These are phyloP conservation scores for Cichlasoma orientale DNA, from an alignment of 2,797 vertebrate species.

Conservation along the genomic window DNA sequence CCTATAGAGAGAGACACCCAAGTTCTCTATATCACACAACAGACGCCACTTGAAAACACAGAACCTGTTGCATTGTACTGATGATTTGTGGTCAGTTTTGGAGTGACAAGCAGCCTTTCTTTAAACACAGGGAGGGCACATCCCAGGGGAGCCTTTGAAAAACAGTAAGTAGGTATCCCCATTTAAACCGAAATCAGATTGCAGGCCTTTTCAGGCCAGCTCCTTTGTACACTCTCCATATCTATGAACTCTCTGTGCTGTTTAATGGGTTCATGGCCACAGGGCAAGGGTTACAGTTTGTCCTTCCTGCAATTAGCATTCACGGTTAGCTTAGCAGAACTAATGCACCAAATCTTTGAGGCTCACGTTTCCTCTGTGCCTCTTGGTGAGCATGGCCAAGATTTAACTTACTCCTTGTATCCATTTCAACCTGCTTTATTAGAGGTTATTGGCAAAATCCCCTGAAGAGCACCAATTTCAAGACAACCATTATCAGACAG, in stretches of 20 bases:
- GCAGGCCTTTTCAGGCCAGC: slow-evolving; percentile 61
- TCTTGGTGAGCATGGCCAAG: slow-evolving; percentile 73
- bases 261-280: slow-evolving; percentile 82
- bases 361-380: slow-evolving; percentile 84
- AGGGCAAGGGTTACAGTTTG: slow-evolving; percentile 79
- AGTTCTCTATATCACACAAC: slow-evolving; percentile 32
- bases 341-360: slow-evolving; percentile 89
- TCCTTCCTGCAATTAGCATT: slow-evolving; percentile 94
- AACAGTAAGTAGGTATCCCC: slow-evolving; percentile 65
- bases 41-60: slow-evolving; percentile 61
- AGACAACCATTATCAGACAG: slow-evolving; percentile 34
- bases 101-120: slow-evolving; percentile 62
- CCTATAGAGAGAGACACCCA: slow-evolving; percentile 23
- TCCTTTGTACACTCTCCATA: slow-evolving; percentile 59
- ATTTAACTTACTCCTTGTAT: slow-evolving; percentile 70
- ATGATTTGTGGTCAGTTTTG: slow-evolving; percentile 53
- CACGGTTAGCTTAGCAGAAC: slow-evolving; percentile 94
- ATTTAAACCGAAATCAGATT: slow-evolving; percentile 74
- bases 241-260: slow-evolving; percentile 70
- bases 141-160: slow-evolving; percentile 52
- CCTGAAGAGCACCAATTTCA: slow-evolving; percentile 53
- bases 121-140: slow-evolving; percentile 16
- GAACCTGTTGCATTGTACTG: slow-evolving; percentile 63
- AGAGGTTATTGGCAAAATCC: slow-evolving; percentile 66
- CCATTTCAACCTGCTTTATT: slow-evolving; percentile 80